Percentiles rank a stretch among this genome's conserved stretches.
These are phyloP conservation scores for Caenorhabditis sp. DNA, from an alignment of 2,888 invertebrate genomes.

Conservation along the genomic window DNA sequence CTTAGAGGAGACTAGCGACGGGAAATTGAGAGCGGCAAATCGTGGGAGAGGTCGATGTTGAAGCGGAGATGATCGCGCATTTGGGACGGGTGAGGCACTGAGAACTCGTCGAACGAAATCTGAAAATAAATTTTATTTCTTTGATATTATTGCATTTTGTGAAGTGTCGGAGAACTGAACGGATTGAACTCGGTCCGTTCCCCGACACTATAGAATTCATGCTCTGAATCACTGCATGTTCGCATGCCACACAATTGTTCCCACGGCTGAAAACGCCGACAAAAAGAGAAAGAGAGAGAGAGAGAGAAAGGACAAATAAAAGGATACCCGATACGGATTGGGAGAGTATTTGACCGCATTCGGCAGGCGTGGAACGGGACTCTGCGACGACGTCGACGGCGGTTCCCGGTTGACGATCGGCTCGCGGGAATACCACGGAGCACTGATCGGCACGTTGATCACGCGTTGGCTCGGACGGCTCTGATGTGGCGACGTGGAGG, in stretches of 20 bases:
- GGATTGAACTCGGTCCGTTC: too few relatives aligned
- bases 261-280: constrained; percentile 23
- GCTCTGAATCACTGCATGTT: constrained; percentile 20
- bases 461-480: constrained; percentile 23
- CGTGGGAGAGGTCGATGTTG: constrained; percentile 62
- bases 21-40: constrained; percentile 60
- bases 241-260: constrained; percentile 25
- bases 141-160: neutral
- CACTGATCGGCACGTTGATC: constrained; percentile 63
- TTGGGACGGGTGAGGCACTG: constrained; percentile 53
- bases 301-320: constrained; percentile 33
- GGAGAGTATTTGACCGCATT: constrained; percentile 42
- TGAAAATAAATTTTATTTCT: constrained; percentile 26
- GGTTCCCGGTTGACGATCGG: constrained; percentile 35
- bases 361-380: constrained; percentile 17
- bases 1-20: constrained; percentile 53
- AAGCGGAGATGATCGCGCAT: constrained; percentile 62
- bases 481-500: constrained; percentile 13
- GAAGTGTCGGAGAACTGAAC: constrained; percentile 1
- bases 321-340: constrained; percentile 49
- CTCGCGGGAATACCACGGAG: constrained; percentile 60
- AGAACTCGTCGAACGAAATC: constrained; percentile 52
- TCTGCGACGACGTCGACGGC: constrained; percentile 10
- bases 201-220: constrained; percentile 6
- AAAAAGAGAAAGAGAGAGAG: constrained; percentile 1